Conservation (phyloP, 1,140 invertebrate species). For the Diachasma alloeum region DNA sequence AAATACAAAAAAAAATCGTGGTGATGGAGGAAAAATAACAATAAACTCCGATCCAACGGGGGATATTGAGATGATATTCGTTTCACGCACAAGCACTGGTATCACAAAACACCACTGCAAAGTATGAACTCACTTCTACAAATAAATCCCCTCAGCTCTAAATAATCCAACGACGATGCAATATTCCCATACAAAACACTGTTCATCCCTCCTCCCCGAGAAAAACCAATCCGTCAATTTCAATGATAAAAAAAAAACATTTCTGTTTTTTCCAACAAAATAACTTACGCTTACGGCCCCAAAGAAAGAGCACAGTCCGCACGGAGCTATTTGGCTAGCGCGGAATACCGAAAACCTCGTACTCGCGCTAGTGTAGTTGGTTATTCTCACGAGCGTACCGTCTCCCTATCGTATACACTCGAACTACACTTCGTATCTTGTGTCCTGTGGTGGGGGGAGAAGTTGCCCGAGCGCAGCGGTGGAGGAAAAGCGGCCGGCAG, state of each 20-base stretch:
- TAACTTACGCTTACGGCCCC: conserved; percentile 52
- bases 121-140: background rate
- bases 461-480: background rate
- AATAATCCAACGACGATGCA: too few species aligned
- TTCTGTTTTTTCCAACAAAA: background rate
- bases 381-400: conserved; percentile 58
- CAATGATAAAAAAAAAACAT: background rate
- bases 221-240: background rate
- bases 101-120: conserved; percentile 2
- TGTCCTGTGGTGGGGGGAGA: background rate
- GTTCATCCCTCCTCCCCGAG: background rate
- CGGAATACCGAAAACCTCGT: conserved; percentile 53
- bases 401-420: conserved; percentile 45
- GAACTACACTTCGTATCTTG: conserved; percentile 2
- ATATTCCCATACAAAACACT: too few species aligned
- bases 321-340: conserved; percentile 59
- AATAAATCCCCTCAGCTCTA: background rate
- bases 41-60: background rate
- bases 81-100: background rate
- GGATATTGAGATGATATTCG: background rate
- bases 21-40: background rate
- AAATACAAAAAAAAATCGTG: background rate
- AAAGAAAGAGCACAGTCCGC: conserved; percentile 42
- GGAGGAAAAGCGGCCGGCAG: background rate
- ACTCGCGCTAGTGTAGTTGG: conserved; percentile 45